Evolutionary conservation across 2,797 vertebrate species (phyloP).

Genomic region (Macropus fuliginosus): DNA sequence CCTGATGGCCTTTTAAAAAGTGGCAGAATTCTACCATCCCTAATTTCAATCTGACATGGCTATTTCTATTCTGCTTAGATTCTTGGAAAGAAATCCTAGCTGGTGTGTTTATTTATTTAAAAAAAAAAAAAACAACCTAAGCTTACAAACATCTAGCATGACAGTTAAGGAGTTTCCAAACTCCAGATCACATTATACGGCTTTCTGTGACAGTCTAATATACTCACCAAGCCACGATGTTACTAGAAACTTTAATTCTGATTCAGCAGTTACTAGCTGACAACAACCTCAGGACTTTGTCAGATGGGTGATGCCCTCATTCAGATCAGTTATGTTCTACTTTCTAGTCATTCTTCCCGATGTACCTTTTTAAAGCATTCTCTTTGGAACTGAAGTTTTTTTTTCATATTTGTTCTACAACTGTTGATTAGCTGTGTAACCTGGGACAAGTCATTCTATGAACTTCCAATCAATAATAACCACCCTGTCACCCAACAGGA

Average conservation of each 20-base stretch:
- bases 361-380: slow-evolving; percentile 50
- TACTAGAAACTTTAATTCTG: slow-evolving; percentile 71
- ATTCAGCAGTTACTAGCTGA: slow-evolving; percentile 29
- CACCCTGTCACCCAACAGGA: background rate
- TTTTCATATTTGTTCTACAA: slow-evolving; percentile 54
- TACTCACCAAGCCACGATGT: slow-evolving; percentile 65
- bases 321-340: slow-evolving; percentile 53
- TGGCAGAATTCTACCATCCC: background rate
- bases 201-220: slow-evolving; percentile 68
- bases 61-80: slow-evolving; percentile 5
- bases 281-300: slow-evolving; percentile 62
- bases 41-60: background rate
- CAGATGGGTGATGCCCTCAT: slow-evolving; percentile 66
- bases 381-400: slow-evolving; percentile 17
- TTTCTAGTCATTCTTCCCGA: slow-evolving; percentile 27
- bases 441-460: background rate
- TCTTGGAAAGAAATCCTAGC: slow-evolving; percentile 14
- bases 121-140: background rate
- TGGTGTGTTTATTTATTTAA: slow-evolving; percentile 17
- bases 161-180: slow-evolving; percentile 54
- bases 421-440: background rate
- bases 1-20: slow-evolving; percentile 42
- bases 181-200: slow-evolving; percentile 62
- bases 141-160: slow-evolving; percentile 60
- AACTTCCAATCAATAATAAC: background rate